Base-by-base conservation (phyloP, 2,797 vertebrate species). In the Sebastolobus altivelis region DNA sequence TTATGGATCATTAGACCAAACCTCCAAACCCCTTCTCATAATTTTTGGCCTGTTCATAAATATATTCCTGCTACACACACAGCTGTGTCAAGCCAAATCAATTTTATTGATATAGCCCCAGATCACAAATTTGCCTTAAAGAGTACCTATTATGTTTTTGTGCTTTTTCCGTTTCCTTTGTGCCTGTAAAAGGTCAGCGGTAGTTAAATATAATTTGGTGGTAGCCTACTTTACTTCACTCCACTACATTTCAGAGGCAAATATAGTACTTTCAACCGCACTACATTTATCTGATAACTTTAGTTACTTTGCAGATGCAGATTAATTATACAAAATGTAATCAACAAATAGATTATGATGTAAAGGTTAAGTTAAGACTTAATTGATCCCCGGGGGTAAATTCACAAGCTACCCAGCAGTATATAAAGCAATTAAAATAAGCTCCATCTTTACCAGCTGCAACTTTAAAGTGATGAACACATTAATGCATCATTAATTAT, bases 1-100 rank as follows among this genome's bases (percentile, higher is more conserved):
- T 58, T 25, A 62, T 46, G 46, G 66, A 70, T 63, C 59, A 20
- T 77, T 40, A 70, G 18, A 69, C 5, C 66, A 33, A 25, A 65
- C 29, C 61, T 25, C 16, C 16, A 46, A 46, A 46, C 13, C 5
- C 29, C 27, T 20, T 46, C 16, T 58, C 16, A 8, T 22, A 12
- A 31, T 13, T 40, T 16, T 12, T n/a, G 8, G 13, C 52, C 27
- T 46, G 62, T 12, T 56, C 20, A 12, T 33, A 38, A 22, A 56
- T 40, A 33, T 25, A 14, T 31, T 27, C 14, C 31, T 60, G 29
- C 58, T 14, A 0, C 31, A 31, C 29, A 35, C 10, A 62, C 18
- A 33, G 31, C 8, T 20, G 31, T 33, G 59, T n/a, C 59, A 60
- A 20, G 31, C 33, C 59, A 33, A n/a, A 29, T 33, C 29, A 35